phyloP scores from a whole-genome alignment of 1,140 invertebrate species.

The Vollenhovia emeryi region DNA sequence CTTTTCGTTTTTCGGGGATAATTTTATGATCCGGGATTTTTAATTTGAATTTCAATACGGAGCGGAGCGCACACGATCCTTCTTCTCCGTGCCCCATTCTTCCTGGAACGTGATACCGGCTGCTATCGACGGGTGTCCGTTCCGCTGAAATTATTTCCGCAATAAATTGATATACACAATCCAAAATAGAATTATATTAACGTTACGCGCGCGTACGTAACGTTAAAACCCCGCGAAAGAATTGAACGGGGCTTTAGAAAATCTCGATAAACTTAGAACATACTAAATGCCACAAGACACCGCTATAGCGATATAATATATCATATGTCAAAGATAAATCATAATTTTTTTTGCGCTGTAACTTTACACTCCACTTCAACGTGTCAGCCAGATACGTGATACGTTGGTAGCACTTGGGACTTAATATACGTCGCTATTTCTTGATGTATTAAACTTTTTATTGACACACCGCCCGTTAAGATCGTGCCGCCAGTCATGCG shows the following conservation, averaged over 20 bases:
- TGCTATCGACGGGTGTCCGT: background rate
- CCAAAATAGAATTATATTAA: background rate
- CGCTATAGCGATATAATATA: background rate
- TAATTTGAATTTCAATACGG: conserved; percentile 54
- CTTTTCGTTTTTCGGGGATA: conserved; percentile 49
- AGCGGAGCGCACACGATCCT: background rate
- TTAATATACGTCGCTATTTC: conserved; percentile 24
- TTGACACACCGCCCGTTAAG: background rate
- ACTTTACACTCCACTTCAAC: background rate
- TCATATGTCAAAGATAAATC: background rate
- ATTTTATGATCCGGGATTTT: conserved; percentile 52
- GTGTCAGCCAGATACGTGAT: conserved; percentile 24
- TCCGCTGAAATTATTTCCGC: conserved; percentile 1
- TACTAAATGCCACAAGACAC: background rate
- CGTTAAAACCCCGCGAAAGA: background rate
- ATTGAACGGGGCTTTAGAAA: background rate
- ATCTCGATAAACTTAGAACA: background rate
- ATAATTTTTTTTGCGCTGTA: conserved; percentile 14
- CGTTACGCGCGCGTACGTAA: background rate
- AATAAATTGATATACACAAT: background rate
- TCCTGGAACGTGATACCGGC: conserved; percentile 28
- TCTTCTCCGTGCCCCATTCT: background rate
- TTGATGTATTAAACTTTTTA: conserved; percentile 16
- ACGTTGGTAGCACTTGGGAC: conserved; percentile 16
- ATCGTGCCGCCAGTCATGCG: conserved; percentile 21